These are phyloP conservation scores for Melieria crassipennis DNA, from an alignment of 2,888 invertebrate species.

Conservation along the genomic window DNA sequence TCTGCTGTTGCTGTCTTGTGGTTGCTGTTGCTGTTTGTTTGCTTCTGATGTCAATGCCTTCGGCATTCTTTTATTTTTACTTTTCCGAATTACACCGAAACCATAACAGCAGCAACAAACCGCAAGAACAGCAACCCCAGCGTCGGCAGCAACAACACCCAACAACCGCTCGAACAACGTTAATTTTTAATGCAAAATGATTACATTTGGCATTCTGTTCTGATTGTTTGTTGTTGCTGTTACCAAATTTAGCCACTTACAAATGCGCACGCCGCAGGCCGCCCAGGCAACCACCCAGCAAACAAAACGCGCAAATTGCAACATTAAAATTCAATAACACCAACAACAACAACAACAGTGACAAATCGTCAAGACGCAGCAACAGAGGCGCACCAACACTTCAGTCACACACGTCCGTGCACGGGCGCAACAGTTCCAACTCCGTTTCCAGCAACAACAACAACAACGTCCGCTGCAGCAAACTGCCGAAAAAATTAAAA, in stretches of 20 bases:
- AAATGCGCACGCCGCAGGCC: slow-evolving; percentile 18
- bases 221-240: slow-evolving; percentile 21
- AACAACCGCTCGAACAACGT: slow-evolving; percentile 7
- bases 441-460: too few species aligned
- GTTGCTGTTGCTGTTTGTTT: slow-evolving; percentile 21
- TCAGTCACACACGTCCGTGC: background rate
- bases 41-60: slow-evolving; percentile 26
- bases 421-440: background rate
- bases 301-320: slow-evolving; percentile 7
- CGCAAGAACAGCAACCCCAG: too few species aligned
- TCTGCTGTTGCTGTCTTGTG: slow-evolving; percentile 10
- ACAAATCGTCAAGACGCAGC: background rate
- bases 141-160: background rate
- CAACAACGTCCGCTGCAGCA: too few species aligned
- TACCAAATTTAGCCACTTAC: slow-evolving; percentile 38
- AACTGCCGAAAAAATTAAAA: slow-evolving; percentile 18
- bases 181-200: slow-evolving; percentile 38
- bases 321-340: slow-evolving; percentile 24
- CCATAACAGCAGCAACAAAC: too few species aligned
- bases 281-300: background rate
- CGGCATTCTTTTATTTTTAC: background rate
- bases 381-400: background rate
- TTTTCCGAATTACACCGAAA: background rate
- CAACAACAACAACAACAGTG: background rate
- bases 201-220: slow-evolving; percentile 22